Evolutionary conservation across 2,888 invertebrate genomes (phyloP).

Genomic region (Papilio demoleus): DNA sequence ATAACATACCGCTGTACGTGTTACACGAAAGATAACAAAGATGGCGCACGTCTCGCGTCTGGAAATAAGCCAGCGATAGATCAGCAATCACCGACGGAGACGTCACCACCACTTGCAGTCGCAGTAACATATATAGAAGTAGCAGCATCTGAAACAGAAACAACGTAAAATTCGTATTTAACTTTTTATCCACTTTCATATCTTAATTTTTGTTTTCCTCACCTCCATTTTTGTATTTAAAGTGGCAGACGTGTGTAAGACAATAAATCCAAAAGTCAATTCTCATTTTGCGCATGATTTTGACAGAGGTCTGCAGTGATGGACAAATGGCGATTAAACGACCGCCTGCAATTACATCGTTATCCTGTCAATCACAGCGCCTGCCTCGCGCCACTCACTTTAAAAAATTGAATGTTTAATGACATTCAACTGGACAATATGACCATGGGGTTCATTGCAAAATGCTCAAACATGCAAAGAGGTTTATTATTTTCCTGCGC

Average conservation of each 20-base stretch:
- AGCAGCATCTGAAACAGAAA: slow-evolving; percentile 13
- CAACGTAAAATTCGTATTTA: too few species aligned
- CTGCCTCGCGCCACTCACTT: background rate
- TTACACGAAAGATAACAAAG: slow-evolving; percentile 61
- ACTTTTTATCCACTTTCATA: too few species aligned
- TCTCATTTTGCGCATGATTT: slow-evolving; percentile 14
- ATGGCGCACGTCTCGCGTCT: slow-evolving; percentile 48
- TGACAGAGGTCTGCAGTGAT: slow-evolving; percentile 5
- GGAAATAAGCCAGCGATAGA: slow-evolving; percentile 32
- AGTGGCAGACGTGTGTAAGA: background rate
- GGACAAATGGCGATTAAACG: slow-evolving; percentile 25
- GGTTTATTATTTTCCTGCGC: background rate
- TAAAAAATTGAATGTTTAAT: slow-evolving; percentile 19
- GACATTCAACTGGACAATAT: background rate
- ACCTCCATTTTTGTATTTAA: slow-evolving; percentile 1
- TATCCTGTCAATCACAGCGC: slow-evolving; percentile 30
- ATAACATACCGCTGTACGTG: slow-evolving; percentile 51
- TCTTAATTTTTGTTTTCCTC: background rate
- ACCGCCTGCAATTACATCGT: slow-evolving; percentile 28
- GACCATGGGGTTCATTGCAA: background rate
- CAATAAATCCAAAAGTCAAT: slow-evolving; percentile 14
- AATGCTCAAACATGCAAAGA: background rate
- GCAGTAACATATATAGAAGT: background rate
- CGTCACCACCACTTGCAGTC: background rate
- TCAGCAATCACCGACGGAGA: slow-evolving; percentile 9